Percentiles rank a stretch among this genome's conserved stretches.
These are phyloP conservation scores for Thysanoteuthis rhombus DNA, from an alignment of 2,888 invertebrate species.

Conservation along the genomic window DNA sequence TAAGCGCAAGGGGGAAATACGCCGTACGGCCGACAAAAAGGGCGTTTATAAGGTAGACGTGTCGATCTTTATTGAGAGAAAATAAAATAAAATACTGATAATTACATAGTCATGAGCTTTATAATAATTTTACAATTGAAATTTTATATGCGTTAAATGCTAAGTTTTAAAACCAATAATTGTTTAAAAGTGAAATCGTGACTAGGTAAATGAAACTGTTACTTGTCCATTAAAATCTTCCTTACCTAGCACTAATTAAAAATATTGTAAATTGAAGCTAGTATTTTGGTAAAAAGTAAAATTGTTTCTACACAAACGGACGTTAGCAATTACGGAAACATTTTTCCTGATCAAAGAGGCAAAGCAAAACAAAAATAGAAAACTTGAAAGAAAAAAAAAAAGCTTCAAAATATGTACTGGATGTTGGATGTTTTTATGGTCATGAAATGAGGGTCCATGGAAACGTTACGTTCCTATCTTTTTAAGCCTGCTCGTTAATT, in stretches of 20 bases:
- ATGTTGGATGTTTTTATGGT: not conserved
- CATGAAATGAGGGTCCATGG: not conserved
- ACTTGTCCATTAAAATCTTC: not conserved
- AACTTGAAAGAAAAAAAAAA: not conserved
- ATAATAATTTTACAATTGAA: not conserved
- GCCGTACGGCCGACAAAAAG: not conserved
- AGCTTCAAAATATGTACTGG: too few species aligned
- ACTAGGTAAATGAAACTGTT: not conserved
- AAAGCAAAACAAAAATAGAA: not conserved
- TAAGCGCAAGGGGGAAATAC: too few species aligned
- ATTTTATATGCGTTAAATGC: not conserved
- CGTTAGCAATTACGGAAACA: not conserved
- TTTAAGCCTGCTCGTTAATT: not conserved
- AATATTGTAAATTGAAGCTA: not conserved
- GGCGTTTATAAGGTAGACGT: not conserved
- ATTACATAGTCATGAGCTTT: not conserved
- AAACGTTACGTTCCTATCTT: not conserved
- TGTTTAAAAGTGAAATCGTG: not conserved
- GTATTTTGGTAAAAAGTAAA: not conserved
- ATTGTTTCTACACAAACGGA: not conserved
- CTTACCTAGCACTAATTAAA: not conserved
- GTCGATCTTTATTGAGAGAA: not conserved
- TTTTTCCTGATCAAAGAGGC: not conserved
- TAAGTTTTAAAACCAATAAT: not conserved
- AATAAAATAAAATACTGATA: not conserved